Conservation (phyloP, 2,888 invertebrate species). For the Aphelenchoides bicaudatus region DNA sequence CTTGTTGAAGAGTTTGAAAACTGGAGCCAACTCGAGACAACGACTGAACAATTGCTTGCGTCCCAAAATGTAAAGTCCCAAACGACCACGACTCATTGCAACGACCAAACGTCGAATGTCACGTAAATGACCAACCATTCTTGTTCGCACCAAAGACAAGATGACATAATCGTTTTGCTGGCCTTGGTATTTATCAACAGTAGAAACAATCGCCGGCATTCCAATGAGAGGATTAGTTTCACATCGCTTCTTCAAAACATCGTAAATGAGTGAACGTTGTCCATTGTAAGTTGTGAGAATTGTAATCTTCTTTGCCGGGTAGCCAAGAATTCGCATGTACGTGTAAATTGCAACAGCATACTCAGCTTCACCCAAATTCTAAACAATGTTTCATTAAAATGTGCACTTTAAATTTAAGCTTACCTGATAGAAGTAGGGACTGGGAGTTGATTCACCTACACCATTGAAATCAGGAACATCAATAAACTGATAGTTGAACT, state of each 20-base stretch:
- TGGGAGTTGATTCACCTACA: slow-evolving; percentile 92
- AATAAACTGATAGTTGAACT: slow-evolving; percentile 86
- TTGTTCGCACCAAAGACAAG: slow-evolving; percentile 88
- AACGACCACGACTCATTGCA: slow-evolving; percentile 91
- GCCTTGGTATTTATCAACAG: slow-evolving; percentile 98
- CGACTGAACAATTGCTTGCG: slow-evolving; percentile 86
- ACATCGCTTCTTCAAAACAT: slow-evolving; percentile 85
- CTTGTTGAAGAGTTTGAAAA: slow-evolving; percentile 72
- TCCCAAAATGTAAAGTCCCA: slow-evolving; percentile 93
- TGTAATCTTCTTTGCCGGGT: slow-evolving; percentile 91
- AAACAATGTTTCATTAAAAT: slow-evolving; percentile 16
- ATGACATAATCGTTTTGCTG: slow-evolving; percentile 98
- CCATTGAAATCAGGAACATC: slow-evolving; percentile 95
- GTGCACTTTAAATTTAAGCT: slow-evolving; percentile 5
- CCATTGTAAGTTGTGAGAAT: slow-evolving; percentile 98
- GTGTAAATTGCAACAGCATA: slow-evolving; percentile 94
- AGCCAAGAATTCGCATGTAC: slow-evolving; percentile 95
- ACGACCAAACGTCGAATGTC: slow-evolving; percentile 94
- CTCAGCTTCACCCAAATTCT: slow-evolving; percentile 72
- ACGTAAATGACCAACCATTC: slow-evolving; percentile 83
- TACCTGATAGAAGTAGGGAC: slow-evolving; percentile 95
- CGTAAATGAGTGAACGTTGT: slow-evolving; percentile 62
- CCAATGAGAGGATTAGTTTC: slow-evolving; percentile 91
- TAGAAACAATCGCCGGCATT: slow-evolving; percentile 77
- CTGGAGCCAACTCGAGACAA: slow-evolving; percentile 92